phyloP scores from a whole-genome alignment of 1,140 invertebrate species.

The Steinernema feltiae region DNA sequence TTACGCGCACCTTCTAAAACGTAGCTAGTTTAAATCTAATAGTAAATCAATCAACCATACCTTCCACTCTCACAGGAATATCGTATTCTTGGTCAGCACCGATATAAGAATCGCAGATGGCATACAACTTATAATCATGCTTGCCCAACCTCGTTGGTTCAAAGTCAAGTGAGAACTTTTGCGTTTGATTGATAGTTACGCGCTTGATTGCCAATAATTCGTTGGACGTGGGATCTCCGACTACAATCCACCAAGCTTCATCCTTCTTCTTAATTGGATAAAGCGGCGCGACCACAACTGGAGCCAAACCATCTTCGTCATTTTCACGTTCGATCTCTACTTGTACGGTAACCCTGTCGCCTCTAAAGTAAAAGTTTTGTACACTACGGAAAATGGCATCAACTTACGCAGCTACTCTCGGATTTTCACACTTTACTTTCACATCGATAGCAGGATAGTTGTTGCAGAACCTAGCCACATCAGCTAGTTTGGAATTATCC shows the following conservation, averaged over 20 bases:
- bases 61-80: conserved; percentile 60
- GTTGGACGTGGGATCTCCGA: conserved; percentile 89
- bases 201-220: conserved; percentile 91
- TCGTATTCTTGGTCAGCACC: conserved; percentile 95
- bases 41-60: no score
- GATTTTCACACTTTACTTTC: conserved; percentile 80
- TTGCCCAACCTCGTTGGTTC: conserved; percentile 71
- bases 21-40: background rate
- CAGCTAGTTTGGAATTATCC: conserved; percentile 79
- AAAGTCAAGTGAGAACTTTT: conserved; percentile 89
- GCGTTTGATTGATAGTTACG: conserved; percentile 71
- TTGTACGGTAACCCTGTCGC: conserved; percentile 69
- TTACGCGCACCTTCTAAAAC: background rate
- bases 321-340: conserved; percentile 88
- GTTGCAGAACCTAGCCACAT: conserved; percentile 96
- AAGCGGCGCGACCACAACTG: conserved; percentile 92
- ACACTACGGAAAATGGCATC: conserved; percentile 12
- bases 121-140: conserved; percentile 85
- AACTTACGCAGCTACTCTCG: conserved; percentile 63
- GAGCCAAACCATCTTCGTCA: conserved; percentile 84
- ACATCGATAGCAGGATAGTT: conserved; percentile 97
- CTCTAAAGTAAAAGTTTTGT: conserved; percentile 32
- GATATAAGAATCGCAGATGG: conserved; percentile 97
- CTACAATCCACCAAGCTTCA: conserved; percentile 99
- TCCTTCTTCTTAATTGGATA: conserved; percentile 95